phyloP scores from a whole-genome alignment of 2,888 invertebrate species.

The Euphydryas editha region DNA sequence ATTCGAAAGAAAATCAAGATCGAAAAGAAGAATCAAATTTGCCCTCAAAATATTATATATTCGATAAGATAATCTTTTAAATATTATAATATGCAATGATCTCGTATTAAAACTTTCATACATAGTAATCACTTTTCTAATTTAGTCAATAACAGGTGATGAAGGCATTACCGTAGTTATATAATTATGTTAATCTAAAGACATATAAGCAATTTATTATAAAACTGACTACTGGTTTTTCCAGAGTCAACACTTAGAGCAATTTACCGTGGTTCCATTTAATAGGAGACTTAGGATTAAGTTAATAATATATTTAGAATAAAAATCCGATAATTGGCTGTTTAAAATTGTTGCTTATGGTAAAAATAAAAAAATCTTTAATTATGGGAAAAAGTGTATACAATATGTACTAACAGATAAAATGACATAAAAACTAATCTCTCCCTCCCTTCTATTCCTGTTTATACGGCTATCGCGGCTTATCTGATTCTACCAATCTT shows the following conservation, averaged over 20 bases:
- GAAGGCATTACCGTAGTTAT: slow-evolving; percentile 1
- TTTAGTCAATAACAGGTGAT: neutral
- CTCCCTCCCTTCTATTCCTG: too few species aligned
- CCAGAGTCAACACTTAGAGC: slow-evolving; percentile 8
- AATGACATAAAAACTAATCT: too few species aligned
- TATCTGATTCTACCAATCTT: too few species aligned
- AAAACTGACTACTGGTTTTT: neutral
- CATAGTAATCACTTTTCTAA: neutral
- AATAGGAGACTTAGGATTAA: neutral
- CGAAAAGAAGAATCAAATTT: too few species aligned
- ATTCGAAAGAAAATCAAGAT: too few species aligned
- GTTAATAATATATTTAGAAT: neutral
- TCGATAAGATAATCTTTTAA: neutral
- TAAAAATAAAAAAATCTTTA: too few species aligned
- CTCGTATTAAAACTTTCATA: neutral
- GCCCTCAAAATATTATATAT: neutral
- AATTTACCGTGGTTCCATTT: neutral
- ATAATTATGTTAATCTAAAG: slow-evolving; percentile 11
- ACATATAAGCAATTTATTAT: slow-evolving; percentile 3
- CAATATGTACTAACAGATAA: too few species aligned
- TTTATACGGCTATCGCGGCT: too few species aligned
- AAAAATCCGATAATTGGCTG: neutral
- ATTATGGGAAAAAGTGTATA: too few species aligned
- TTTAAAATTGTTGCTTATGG: neutral
- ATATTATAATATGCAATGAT: neutral